These are phyloP conservation scores for Cyclophora punctaria DNA, from an alignment of 2,888 invertebrate genomes.

Conservation along the genomic window DNA sequence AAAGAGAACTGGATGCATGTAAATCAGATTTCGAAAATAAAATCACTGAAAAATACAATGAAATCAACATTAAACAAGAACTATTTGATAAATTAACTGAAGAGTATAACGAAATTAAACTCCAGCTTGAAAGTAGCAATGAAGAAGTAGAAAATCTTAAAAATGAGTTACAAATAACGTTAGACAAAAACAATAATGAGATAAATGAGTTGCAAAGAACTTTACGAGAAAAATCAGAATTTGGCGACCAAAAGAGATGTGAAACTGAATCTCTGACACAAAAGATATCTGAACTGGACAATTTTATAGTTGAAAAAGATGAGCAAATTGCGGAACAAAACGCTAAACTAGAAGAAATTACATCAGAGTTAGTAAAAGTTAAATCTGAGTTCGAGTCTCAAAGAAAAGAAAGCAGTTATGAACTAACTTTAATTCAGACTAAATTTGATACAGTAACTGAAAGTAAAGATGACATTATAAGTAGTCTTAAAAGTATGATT, in stretches of 20 bases:
- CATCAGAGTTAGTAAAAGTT: slow-evolving; percentile 28
- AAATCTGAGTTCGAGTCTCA: slow-evolving; percentile 60
- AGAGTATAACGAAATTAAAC: slow-evolving; percentile 23
- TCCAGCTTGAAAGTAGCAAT: slow-evolving; percentile 19
- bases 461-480: slow-evolving; percentile 46
- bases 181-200: slow-evolving; percentile 27
- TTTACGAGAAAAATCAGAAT: slow-evolving; percentile 29
- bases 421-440: slow-evolving; percentile 50
- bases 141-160: slow-evolving; percentile 19
- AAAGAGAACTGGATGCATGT: slow-evolving; percentile 29
- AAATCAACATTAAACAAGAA: slow-evolving; percentile 28
- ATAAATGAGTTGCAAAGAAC: slow-evolving; percentile 25
- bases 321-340: slow-evolving; percentile 28
- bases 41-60: slow-evolving; percentile 23
- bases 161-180: slow-evolving; percentile 23
- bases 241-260: slow-evolving; percentile 23
- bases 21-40: slow-evolving; percentile 27
- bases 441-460: slow-evolving; percentile 51
- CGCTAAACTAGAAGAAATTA: slow-evolving; percentile 23
- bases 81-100: slow-evolving; percentile 27
- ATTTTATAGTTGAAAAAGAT: slow-evolving; percentile 24
- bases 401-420: slow-evolving; percentile 52
- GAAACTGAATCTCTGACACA: slow-evolving; percentile 26
- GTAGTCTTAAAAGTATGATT: slow-evolving; percentile 38
- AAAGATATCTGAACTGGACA: slow-evolving; percentile 28